These are phyloP conservation scores for Rattus norvegicus DNA, from an alignment of 2,113 vertebrate species.

Conservation along the genomic window DNA sequence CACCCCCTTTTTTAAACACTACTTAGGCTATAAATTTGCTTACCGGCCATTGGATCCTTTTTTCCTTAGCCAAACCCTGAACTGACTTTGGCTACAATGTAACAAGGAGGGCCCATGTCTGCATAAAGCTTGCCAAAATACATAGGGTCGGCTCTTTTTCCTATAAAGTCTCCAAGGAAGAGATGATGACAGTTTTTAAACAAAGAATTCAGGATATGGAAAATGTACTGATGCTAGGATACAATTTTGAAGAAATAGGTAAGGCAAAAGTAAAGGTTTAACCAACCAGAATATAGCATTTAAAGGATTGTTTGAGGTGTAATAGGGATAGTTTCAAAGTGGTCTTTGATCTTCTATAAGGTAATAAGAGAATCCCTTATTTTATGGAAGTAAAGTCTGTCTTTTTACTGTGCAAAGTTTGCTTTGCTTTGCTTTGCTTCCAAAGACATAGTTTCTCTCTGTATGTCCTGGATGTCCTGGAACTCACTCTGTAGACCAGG, in stretches of 20 bases:
- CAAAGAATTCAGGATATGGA: constrained; percentile 45
- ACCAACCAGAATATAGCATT: constrained; percentile 36
- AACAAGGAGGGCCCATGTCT: constrained; percentile 56
- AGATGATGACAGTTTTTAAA: constrained; percentile 50
- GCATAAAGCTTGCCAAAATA: constrained; percentile 59
- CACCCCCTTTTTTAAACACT: not conserved
- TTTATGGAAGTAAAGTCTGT: not conserved
- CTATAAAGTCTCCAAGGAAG: constrained; percentile 58
- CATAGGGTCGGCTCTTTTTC: constrained; percentile 50
- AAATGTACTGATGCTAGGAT: not conserved
- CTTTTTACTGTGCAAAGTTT: not conserved
- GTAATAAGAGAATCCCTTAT: not conserved
- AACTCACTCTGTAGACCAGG: not conserved
- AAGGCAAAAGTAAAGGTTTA: constrained; percentile 44
- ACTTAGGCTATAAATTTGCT: constrained; percentile 34
- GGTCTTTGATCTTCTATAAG: constrained; percentile 36
- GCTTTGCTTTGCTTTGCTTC: not conserved
- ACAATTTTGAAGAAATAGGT: not conserved
- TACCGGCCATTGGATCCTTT: not conserved
- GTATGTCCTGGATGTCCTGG: not conserved
- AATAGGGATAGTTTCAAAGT: constrained; percentile 30
- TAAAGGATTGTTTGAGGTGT: not conserved
- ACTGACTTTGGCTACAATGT: constrained; percentile 43
- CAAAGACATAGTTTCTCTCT: not conserved
- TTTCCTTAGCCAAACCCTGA: constrained; percentile 29